Conservation (phyloP, 2,113 vertebrate species). For the Salminus brasiliensis region DNA sequence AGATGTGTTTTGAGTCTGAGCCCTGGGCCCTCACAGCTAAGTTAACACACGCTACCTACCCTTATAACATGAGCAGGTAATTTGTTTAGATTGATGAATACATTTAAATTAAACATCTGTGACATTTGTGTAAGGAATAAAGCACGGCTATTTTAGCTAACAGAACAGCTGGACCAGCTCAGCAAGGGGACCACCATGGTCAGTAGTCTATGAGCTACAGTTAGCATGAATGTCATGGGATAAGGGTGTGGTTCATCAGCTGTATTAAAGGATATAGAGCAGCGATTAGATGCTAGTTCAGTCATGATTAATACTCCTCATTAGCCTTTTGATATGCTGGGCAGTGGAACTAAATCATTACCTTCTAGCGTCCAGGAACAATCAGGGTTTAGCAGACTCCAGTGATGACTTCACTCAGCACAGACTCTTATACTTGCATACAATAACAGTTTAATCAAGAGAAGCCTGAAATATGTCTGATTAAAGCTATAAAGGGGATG, state of each 20-base stretch:
- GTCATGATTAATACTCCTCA: constrained; percentile 46
- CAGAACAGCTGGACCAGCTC: no score
- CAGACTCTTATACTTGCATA: neutral
- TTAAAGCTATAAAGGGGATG: neutral
- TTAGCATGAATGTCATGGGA: constrained; percentile 11
- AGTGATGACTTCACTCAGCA: neutral
- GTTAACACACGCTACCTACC: no score
- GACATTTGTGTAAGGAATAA: no score
- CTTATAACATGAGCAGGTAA: no score
- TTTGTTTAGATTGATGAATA: no score
- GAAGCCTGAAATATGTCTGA: neutral
- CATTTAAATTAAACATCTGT: no score
- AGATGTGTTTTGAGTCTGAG: no score
- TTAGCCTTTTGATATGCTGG: constrained; percentile 42
- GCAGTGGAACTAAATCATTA: constrained; percentile 28
- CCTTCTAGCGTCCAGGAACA: constrained; percentile 12
- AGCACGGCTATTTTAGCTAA: no score
- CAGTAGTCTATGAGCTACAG: no score
- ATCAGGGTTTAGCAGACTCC: constrained; percentile 11
- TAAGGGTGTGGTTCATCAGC: constrained; percentile 33
- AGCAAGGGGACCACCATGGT: no score
- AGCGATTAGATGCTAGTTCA: constrained; percentile 38
- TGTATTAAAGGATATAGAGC: constrained; percentile 21
- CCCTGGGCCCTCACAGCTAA: no score
- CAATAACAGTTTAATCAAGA: constrained; percentile 40